Conservation (phyloP, 2,797 vertebrate genomes). For the Cercopithecus diana region DNA sequence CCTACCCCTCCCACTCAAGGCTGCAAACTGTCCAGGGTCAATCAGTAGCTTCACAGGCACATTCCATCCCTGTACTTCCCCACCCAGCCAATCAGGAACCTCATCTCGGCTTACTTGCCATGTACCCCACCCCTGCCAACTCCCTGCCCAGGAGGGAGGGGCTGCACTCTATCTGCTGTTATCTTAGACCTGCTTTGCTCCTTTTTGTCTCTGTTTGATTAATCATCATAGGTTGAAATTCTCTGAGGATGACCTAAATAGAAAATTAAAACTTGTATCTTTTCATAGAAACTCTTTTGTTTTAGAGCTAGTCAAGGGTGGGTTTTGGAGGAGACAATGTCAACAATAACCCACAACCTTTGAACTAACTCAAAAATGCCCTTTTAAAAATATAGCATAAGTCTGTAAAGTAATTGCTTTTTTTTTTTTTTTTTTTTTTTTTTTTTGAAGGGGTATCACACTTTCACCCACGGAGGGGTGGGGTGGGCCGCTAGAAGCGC, state of each 20-base stretch:
- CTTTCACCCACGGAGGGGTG: too few species aligned
- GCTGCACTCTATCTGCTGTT: background rate
- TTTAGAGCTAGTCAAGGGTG: background rate
- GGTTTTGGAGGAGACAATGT: background rate
- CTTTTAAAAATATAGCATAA: background rate
- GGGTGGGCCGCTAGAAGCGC: too few species aligned
- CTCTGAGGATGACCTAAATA: background rate
- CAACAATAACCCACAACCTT: background rate
- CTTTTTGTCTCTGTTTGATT: background rate
- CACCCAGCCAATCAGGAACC: background rate
- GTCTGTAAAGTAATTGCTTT: background rate
- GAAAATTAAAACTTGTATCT: background rate
- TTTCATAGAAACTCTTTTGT: background rate
- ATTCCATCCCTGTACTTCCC: background rate
- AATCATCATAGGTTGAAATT: background rate
- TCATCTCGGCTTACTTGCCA: background rate
- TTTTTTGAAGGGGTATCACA: too few species aligned
- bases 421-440: too few species aligned
- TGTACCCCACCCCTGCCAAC: background rate
- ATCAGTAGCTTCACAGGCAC: background rate
- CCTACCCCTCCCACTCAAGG: background rate
- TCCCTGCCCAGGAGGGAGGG: too few species aligned
- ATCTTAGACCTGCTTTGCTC: background rate
- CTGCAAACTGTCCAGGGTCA: background rate
- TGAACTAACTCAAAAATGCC: background rate